Evolutionary conservation across 2,888 invertebrate genomes (phyloP).

Genomic region (Philopedon plagiatum): DNA sequence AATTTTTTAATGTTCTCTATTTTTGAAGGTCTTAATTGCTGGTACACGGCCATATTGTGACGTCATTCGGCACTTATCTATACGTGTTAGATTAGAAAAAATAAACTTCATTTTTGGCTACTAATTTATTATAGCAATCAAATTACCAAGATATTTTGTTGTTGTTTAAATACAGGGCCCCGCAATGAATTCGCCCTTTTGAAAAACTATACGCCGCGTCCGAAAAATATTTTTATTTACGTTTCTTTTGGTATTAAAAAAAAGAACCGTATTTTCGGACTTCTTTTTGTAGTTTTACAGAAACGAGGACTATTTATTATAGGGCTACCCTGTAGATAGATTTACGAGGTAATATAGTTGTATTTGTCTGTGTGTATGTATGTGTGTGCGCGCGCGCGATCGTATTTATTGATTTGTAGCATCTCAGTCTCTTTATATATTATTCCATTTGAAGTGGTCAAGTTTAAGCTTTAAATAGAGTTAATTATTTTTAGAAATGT

Average conservation of each 20-base stretch:
- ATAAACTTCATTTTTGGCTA: conserved; percentile 1
- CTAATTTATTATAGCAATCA: conserved; percentile 2
- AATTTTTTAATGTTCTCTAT: too few relatives aligned
- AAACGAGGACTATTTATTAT: neutral
- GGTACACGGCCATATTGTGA: neutral
- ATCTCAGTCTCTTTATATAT: conserved; percentile 42
- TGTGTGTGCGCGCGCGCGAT: conserved; percentile 18
- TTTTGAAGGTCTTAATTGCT: neutral
- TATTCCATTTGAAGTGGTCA: conserved; percentile 43
- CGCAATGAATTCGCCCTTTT: neutral
- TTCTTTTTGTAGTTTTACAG: too few relatives aligned
- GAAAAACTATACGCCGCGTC: too few relatives aligned
- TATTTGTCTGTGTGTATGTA: conserved; percentile 15
- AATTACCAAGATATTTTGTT: conserved; percentile 13
- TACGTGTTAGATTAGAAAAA: neutral
- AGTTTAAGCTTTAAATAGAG: conserved; percentile 46
- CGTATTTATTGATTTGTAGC: conserved; percentile 21
- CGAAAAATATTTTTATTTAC: too few relatives aligned
- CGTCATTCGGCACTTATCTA: neutral
- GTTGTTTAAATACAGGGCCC: neutral
- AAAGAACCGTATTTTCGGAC: too few relatives aligned
- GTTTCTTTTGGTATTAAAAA: too few relatives aligned
- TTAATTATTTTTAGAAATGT: conserved; percentile 41
- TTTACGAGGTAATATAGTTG: neutral
- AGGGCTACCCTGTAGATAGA: neutral